Percentiles rank a stretch among this genome's conserved stretches.
Evolutionary conservation across 2,888 invertebrate species (phyloP).

Genomic region (Bimastos eiseni): DNA sequence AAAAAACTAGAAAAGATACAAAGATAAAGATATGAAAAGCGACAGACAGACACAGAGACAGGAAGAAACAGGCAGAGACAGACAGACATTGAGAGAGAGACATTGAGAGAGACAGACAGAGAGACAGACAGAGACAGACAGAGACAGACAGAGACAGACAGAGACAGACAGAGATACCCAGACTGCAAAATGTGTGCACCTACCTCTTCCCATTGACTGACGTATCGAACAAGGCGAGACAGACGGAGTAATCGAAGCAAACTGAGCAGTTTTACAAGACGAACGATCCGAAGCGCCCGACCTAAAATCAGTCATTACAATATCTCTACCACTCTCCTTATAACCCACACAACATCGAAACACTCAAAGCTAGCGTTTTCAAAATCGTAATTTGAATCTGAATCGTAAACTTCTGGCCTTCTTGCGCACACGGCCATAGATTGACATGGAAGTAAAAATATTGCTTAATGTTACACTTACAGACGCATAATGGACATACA

Average conservation of each 20-base stretch:
- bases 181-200: background rate
- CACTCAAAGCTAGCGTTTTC: background rate
- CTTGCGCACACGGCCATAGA: too few species aligned
- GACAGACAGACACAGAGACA: background rate
- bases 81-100: background rate
- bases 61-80: background rate
- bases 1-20: background rate
- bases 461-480: too few species aligned
- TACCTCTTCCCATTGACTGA: constrained; percentile 1
- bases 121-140: background rate
- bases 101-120: background rate
- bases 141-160: background rate
- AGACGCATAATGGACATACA: too few species aligned
- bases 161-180: background rate
- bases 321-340: background rate
- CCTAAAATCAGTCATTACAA: background rate
- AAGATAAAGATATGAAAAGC: background rate
- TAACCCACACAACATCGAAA: background rate
- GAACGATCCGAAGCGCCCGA: background rate
- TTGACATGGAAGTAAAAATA: too few species aligned
- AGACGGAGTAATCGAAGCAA: constrained; percentile 6
- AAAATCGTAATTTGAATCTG: too few species aligned
- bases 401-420: too few species aligned
- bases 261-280: constrained; percentile 6
- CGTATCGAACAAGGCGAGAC: background rate